These are phyloP conservation scores for Parambassis ranga DNA, from an alignment of 2,797 vertebrate genomes.

Conservation along the genomic window DNA sequence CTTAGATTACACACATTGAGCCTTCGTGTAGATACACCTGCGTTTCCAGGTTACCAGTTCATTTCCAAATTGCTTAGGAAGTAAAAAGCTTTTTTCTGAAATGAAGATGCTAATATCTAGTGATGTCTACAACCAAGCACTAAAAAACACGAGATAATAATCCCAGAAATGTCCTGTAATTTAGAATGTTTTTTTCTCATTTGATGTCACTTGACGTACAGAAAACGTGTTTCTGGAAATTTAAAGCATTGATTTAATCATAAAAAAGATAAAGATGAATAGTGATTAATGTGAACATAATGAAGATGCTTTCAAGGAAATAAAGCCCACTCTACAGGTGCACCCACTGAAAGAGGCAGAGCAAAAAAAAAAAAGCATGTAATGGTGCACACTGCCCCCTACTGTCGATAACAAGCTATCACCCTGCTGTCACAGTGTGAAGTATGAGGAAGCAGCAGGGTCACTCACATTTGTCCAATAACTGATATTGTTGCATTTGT, in stretches of 20 bases:
- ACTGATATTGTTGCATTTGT: conserved; percentile 6
- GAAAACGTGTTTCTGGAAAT: no score
- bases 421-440: not conserved
- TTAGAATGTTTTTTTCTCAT: no score
- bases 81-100: not conserved
- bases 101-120: not conserved
- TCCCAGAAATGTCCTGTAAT: no score
- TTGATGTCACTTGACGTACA: no score
- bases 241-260: no score
- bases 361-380: not conserved
- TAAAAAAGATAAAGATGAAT: no score
- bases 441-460: conserved; percentile 2
- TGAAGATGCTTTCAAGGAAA: not conserved
- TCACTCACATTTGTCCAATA: not conserved
- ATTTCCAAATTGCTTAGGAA: not conserved
- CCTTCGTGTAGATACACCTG: conserved; percentile 10
- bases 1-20: conserved; percentile 19
- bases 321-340: conserved; percentile 34
- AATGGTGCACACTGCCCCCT: conserved; percentile 67
- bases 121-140: not conserved
- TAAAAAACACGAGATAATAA: no score
- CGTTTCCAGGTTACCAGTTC: not conserved
- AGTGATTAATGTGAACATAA: no score
- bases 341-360: not conserved
- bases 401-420: conserved; percentile 40